These are phyloP conservation scores for Syncerus caffer DNA, from an alignment of 2,797 vertebrate species.

Conservation along the genomic window DNA sequence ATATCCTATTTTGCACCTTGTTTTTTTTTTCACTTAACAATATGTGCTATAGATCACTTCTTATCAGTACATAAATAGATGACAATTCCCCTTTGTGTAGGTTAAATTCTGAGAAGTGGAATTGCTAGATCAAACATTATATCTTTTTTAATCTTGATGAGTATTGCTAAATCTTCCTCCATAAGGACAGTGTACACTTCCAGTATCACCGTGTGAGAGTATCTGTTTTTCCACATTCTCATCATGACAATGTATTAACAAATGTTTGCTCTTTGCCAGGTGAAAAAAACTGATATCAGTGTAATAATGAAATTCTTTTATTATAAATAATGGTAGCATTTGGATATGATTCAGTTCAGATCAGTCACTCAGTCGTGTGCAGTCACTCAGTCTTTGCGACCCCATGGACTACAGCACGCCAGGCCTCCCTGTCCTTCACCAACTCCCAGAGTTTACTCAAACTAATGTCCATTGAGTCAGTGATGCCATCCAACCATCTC, in stretches of 20 bases:
- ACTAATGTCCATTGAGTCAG: background rate
- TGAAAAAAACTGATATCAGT: background rate
- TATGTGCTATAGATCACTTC: background rate
- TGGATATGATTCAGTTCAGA: background rate
- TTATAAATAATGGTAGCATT: background rate
- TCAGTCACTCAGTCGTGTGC: background rate
- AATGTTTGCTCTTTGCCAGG: background rate
- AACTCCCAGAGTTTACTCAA: background rate
- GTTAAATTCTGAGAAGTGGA: background rate
- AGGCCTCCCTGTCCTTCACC: background rate
- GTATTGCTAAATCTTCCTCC: background rate
- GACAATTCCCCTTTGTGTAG: background rate
- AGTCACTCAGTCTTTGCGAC: background rate
- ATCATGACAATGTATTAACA: background rate
- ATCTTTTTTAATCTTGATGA: background rate
- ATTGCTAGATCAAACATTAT: background rate
- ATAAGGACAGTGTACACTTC: background rate
- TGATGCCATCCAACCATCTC: background rate
- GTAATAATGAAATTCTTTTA: background rate
- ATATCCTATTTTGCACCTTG: background rate
- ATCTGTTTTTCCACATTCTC: background rate
- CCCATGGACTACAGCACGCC: rapidly evolving
- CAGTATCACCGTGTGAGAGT: background rate
- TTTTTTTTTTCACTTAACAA: background rate
- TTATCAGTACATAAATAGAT: background rate